Conservation (phyloP, 2,888 invertebrate genomes). For the Lasioglossum leucozonium region DNA sequence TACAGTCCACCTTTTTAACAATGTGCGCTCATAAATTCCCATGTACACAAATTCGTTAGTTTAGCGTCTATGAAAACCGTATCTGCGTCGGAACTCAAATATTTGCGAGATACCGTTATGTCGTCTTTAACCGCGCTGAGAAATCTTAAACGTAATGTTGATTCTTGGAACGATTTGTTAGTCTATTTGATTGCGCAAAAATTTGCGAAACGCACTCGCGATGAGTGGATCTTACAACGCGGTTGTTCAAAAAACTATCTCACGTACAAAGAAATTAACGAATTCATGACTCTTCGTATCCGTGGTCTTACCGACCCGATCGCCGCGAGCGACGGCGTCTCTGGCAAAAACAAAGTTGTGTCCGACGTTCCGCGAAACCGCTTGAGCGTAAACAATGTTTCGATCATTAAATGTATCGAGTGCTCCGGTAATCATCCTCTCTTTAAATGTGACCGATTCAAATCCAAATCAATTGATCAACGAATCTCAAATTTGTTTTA, state of each 20-base stretch:
- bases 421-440: background rate
- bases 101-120: background rate
- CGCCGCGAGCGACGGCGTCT: background rate
- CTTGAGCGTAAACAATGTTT: background rate
- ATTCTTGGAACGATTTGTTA: background rate
- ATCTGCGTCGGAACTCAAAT: background rate
- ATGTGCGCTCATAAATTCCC: too few relatives aligned
- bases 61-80: slow-evolving; percentile 2
- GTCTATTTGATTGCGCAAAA: slow-evolving; percentile 8
- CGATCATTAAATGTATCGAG: background rate
- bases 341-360: background rate
- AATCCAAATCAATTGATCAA: background rate
- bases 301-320: background rate
- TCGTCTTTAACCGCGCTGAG: background rate
- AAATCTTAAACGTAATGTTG: background rate
- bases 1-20: too few relatives aligned
- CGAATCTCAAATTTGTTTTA: background rate
- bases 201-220: background rate
- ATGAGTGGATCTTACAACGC: background rate
- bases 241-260: background rate
- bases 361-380: background rate
- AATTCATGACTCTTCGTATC: slow-evolving; percentile 9
- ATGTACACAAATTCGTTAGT: too few relatives aligned
- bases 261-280: background rate
- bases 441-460: slow-evolving; percentile 6